A percentile compares a stretch with the other conserved stretches of the same genome.
These are phyloP conservation scores for Oscheius sp. DNA, from an alignment of 2,888 invertebrate species.

Conservation along the genomic window DNA sequence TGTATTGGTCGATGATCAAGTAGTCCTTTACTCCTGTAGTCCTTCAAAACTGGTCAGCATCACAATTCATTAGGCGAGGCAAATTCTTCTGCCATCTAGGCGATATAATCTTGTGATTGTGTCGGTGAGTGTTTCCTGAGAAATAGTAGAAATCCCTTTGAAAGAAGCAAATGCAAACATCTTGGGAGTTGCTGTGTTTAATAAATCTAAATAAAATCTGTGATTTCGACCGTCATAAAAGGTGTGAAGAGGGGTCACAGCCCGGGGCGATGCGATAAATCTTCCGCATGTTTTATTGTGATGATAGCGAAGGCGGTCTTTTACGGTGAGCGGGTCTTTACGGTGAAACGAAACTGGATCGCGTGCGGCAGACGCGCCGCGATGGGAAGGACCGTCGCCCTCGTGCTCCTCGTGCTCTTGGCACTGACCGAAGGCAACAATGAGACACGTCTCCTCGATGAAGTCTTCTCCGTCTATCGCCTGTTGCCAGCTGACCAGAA, in stretches of 20 bases:
- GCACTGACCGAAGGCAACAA: conserved; percentile 11
- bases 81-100: too few species aligned
- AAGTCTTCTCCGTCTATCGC: conserved; percentile 42
- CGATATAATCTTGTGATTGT: too few species aligned
- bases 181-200: too few species aligned
- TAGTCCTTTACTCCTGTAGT: too few species aligned
- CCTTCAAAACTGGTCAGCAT: too few species aligned
- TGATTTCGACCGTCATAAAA: neutral
- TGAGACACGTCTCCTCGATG: conserved; percentile 1
- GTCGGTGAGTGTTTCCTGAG: too few species aligned
- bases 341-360: conserved; percentile 36
- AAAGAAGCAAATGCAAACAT: too few species aligned
- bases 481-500: conserved; percentile 44
- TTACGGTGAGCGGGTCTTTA: neutral
- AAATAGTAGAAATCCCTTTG: too few species aligned
- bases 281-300: conserved; percentile 36
- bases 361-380: conserved; percentile 34
- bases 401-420: neutral
- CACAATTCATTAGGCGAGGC: too few species aligned
- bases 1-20: too few species aligned
- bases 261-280: conserved; percentile 21
- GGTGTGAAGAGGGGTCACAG: conserved; percentile 18
- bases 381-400: conserved; percentile 24
- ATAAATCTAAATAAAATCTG: too few species aligned
- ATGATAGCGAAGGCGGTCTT: conserved; percentile 30